Percentiles rank a stretch among this genome's conserved stretches.
These are phyloP conservation scores for Chaitophorus viminalis DNA, from an alignment of 2,888 invertebrate genomes.

Conservation along the genomic window DNA sequence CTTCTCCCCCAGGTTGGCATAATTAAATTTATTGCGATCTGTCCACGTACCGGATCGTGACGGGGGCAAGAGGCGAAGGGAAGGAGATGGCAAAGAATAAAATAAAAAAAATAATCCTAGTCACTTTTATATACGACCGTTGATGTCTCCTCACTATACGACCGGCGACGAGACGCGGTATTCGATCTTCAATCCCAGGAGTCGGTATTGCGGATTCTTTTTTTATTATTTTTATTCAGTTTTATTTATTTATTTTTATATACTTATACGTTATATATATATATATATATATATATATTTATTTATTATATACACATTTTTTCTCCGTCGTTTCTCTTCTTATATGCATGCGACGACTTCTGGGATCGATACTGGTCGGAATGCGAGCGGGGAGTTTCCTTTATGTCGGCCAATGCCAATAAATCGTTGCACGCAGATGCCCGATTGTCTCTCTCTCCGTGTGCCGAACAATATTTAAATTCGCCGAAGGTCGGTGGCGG, in stretches of 20 bases:
- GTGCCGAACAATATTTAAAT: conserved; percentile 60
- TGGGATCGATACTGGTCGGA: conserved; percentile 62
- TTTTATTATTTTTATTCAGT: conserved; percentile 18
- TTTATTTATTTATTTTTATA: conserved; percentile 47
- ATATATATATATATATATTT: background rate
- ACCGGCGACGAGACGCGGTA: conserved; percentile 43
- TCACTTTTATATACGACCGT: conserved; percentile 59
- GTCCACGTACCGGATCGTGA: conserved; percentile 21
- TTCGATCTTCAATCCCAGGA: conserved; percentile 60
- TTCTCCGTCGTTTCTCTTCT: conserved; percentile 32
- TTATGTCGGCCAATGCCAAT: conserved; percentile 61
- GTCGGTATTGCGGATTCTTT: conserved; percentile 46
- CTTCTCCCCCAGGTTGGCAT: conserved; percentile 23
- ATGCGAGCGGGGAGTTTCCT: conserved; percentile 62
- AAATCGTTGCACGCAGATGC: conserved; percentile 58
- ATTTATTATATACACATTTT: background rate
- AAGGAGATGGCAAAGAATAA: background rate
- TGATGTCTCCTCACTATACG: conserved; percentile 30
- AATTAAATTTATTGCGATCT: conserved; percentile 62
- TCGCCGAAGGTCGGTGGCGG: conserved; percentile 60
- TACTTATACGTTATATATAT: background rate
- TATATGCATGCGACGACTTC: conserved; percentile 51
- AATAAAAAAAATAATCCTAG: conserved; percentile 44
- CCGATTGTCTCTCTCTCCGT: conserved; percentile 45
- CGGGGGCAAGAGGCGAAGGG: background rate